phyloP scores from a whole-genome alignment of 2,113 vertebrate species.

The Chlorocebus sabaeus region DNA sequence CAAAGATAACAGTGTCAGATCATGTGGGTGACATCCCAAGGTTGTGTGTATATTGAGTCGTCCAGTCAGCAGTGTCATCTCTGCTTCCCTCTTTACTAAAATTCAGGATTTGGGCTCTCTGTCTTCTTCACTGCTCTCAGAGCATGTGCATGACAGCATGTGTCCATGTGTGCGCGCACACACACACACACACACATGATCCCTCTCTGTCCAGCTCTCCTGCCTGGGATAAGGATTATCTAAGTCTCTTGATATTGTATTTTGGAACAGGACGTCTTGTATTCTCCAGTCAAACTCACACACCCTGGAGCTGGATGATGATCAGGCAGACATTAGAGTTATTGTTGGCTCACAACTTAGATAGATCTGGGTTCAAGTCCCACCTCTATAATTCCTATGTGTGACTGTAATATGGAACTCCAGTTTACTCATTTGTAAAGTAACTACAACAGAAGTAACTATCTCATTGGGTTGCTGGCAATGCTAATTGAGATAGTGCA shows the following conservation, averaged over 20 bases:
- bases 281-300: neutral
- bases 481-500: neutral
- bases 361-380: neutral
- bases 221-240: neutral
- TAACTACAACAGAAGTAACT: neutral
- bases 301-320: neutral
- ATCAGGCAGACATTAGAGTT: neutral
- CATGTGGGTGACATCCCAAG: neutral
- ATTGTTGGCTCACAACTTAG: neutral
- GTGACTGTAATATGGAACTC: neutral
- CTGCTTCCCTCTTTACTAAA: neutral
- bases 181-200: too few relatives aligned
- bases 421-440: neutral
- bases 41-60: neutral
- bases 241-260: neutral
- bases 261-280: neutral
- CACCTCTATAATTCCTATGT: neutral
- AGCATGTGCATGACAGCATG: neutral
- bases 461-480: neutral
- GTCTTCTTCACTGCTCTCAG: neutral
- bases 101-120: neutral
- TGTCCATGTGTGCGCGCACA: too few relatives aligned
- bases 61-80: neutral
- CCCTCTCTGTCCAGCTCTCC: neutral
- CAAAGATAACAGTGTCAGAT: neutral